A percentile compares a stretch with the other conserved stretches of the same genome.
Evolutionary conservation across 2,113 vertebrate genomes (phyloP).

Genomic region (Rhineura floridana): DNA sequence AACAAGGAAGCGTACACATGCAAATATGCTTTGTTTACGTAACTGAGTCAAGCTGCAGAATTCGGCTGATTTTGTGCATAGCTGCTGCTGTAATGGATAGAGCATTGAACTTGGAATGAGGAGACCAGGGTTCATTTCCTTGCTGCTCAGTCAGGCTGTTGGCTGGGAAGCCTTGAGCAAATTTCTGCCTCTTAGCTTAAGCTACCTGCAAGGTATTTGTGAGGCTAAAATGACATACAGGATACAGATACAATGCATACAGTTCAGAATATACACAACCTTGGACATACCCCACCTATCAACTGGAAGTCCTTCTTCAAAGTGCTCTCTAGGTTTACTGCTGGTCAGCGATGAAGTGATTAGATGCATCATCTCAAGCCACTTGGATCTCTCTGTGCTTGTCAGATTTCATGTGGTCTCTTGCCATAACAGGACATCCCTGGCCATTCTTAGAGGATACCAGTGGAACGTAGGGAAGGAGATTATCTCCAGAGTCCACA

Average conservation of each 20-base stretch:
- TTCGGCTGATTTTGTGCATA: neutral
- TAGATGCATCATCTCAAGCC: neutral
- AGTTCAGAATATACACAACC: neutral
- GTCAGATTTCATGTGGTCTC: neutral
- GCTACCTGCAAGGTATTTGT: neutral
- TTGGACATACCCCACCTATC: neutral
- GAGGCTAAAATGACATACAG: neutral
- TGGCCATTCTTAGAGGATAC: neutral
- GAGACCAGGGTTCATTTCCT: neutral
- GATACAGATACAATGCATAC: neutral
- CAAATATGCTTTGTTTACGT: slow-evolving; percentile 8
- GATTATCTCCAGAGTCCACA: neutral
- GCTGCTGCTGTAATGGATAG: neutral
- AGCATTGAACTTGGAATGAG: neutral
- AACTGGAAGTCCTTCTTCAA: neutral
- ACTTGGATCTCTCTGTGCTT: neutral
- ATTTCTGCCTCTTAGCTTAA: too few species aligned
- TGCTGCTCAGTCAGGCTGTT: neutral
- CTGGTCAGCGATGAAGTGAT: neutral
- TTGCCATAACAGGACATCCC: neutral
- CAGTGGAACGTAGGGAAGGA: neutral
- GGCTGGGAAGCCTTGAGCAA: neutral
- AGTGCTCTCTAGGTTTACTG: neutral
- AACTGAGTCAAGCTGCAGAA: neutral
- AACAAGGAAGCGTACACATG: neutral